Percentiles rank a stretch among this genome's conserved stretches.
Conservation (phyloP, 2,113 vertebrate species). For the Setophaga petechia region DNA sequence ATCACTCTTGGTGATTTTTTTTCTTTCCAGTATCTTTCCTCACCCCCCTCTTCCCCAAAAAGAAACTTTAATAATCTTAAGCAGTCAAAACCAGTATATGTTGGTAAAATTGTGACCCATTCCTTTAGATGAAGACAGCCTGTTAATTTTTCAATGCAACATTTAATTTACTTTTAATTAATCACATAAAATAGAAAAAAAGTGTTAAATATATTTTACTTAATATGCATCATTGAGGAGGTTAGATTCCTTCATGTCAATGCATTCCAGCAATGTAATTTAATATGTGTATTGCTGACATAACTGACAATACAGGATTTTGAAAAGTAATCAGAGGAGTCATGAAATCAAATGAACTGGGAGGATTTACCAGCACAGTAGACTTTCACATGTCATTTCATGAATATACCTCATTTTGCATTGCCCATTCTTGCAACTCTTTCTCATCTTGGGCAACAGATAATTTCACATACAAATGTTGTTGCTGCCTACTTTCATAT, state of each 20-base stretch:
- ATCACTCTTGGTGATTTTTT: neutral
- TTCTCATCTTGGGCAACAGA: neutral
- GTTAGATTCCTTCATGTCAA: constrained; percentile 9
- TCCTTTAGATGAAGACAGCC: neutral
- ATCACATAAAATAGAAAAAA: neutral
- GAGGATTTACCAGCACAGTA: constrained; percentile 43
- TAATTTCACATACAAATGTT: neutral
- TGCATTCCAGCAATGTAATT: constrained; percentile 26
- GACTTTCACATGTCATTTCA: constrained; percentile 24
- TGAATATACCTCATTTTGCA: neutral
- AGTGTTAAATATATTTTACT: neutral
- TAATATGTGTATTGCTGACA: constrained; percentile 50
- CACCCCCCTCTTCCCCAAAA: accelerated
- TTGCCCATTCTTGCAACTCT: neutral
- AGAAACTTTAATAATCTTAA: neutral
- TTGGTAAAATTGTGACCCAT: neutral
- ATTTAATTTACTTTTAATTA: neutral
- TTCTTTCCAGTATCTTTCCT: neutral
- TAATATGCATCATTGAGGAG: neutral
- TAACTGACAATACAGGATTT: constrained; percentile 52
- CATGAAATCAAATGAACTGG: constrained; percentile 42
- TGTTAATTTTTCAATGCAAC: neutral
- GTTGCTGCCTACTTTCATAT: neutral
- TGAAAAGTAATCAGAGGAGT: constrained; percentile 46
- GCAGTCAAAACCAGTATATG: accelerated